These are phyloP conservation scores for Pachyuromys duprasi DNA, from an alignment of 2,797 vertebrate species.

Conservation along the genomic window DNA sequence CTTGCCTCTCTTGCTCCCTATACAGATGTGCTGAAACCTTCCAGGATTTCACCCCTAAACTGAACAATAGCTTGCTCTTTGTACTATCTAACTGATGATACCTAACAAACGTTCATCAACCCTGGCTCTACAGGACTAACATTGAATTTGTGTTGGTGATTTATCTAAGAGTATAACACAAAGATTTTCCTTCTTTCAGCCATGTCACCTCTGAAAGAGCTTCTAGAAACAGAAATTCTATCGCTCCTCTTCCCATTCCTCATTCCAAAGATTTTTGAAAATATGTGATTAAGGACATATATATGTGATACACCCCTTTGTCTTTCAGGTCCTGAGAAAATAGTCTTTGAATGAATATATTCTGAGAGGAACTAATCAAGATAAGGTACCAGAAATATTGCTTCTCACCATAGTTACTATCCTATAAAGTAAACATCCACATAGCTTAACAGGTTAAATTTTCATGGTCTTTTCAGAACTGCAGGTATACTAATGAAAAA, in stretches of 20 bases:
- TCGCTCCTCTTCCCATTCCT: neutral
- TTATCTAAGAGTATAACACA: neutral
- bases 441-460: neutral
- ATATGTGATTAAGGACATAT: neutral
- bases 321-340: neutral
- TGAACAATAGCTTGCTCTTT: neutral
- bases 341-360: neutral
- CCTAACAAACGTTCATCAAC: neutral
- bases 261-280: neutral
- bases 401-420: neutral
- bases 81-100: neutral
- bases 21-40: neutral
- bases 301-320: neutral
- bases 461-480: neutral
- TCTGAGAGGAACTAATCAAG: neutral
- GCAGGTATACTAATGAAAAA: neutral
- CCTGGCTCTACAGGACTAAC: neutral
- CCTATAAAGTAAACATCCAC: neutral
- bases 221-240: neutral
- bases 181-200: neutral
- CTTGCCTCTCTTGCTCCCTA: neutral
- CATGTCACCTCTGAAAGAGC: neutral
- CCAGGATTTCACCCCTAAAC: neutral
- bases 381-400: neutral
- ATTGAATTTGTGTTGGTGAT: neutral